A percentile compares a stretch with the other conserved stretches of the same genome.
Evolutionary conservation across 2,797 vertebrate genomes (phyloP).

Genomic region (Carapus acus): DNA sequence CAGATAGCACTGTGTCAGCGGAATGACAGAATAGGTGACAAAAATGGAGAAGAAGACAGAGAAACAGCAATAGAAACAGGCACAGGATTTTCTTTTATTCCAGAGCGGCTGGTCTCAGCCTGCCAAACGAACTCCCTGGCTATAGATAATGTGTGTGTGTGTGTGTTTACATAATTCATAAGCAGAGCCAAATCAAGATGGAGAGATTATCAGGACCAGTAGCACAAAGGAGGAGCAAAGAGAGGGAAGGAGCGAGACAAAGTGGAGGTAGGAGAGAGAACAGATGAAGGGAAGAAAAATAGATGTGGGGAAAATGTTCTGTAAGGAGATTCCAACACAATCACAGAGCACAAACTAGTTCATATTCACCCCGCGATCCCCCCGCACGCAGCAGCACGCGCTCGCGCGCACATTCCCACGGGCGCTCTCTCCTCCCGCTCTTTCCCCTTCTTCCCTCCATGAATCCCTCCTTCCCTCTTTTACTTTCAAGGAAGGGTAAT

Average conservation of each 20-base stretch:
- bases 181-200: conserved; percentile 62
- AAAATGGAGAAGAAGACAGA: conserved; percentile 49
- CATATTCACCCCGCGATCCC: conserved; percentile 41
- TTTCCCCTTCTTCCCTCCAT: conserved; percentile 44
- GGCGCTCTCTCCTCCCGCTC: conserved; percentile 31
- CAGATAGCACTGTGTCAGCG: conserved; percentile 33
- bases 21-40: conserved; percentile 48
- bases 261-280: conserved; percentile 21
- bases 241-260: conserved; percentile 10
- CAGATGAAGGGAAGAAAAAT: conserved; percentile 15
- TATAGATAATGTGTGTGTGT: conserved; percentile 48
- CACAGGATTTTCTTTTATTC: conserved; percentile 54
- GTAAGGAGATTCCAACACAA: conserved; percentile 5
- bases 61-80: conserved; percentile 47
- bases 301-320: neutral
- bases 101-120: conserved; percentile 67
- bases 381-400: conserved; percentile 28
- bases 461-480: conserved; percentile 37
- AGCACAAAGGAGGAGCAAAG: conserved; percentile 24
- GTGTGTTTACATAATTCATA: conserved; percentile 59
- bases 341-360: conserved; percentile 32
- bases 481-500: conserved; percentile 67
- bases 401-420: conserved; percentile 38
- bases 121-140: conserved; percentile 62
- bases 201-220: conserved; percentile 60